Percentiles rank a stretch among this genome's conserved stretches.
Conservation (phyloP, 2,888 invertebrate genomes). For the Troides aeacus region DNA sequence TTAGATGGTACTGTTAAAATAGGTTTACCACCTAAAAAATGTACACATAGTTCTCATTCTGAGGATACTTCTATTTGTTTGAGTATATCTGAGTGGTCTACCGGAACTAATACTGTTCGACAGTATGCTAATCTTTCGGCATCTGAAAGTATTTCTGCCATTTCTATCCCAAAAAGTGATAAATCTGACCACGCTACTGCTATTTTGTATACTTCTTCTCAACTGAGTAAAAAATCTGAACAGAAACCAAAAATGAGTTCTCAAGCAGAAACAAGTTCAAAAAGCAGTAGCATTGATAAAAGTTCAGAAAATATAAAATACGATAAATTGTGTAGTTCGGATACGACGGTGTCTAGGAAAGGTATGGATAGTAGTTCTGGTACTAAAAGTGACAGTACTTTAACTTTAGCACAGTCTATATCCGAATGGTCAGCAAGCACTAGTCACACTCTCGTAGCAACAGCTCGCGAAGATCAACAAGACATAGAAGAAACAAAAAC, state of each 20-base stretch:
- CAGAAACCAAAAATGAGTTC: slow-evolving; percentile 68
- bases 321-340: slow-evolving; percentile 82
- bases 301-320: slow-evolving; percentile 78
- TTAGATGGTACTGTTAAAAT: slow-evolving; percentile 90
- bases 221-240: slow-evolving; percentile 75
- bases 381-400: slow-evolving; percentile 89
- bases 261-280: slow-evolving; percentile 76
- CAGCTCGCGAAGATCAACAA: slow-evolving; percentile 73
- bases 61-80: slow-evolving; percentile 93
- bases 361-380: slow-evolving; percentile 83
- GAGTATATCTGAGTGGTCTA: slow-evolving; percentile 93
- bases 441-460: slow-evolving; percentile 86
- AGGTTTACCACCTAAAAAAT: slow-evolving; percentile 88
- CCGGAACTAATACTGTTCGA: slow-evolving; percentile 90
- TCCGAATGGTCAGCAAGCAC: slow-evolving; percentile 92
- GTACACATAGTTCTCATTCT: slow-evolving; percentile 90
- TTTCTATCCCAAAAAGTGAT: slow-evolving; percentile 81
- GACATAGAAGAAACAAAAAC: slow-evolving; percentile 69
- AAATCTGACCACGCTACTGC: slow-evolving; percentile 78
- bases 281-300: slow-evolving; percentile 81
- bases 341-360: slow-evolving; percentile 75
- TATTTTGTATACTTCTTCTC: slow-evolving; percentile 81
- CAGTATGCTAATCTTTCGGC: slow-evolving; percentile 88
- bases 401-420: slow-evolving; percentile 87
- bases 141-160: slow-evolving; percentile 82